Evolutionary conservation across 2,797 vertebrate species (phyloP).

Genomic region (Leptodactylus fallax): DNA sequence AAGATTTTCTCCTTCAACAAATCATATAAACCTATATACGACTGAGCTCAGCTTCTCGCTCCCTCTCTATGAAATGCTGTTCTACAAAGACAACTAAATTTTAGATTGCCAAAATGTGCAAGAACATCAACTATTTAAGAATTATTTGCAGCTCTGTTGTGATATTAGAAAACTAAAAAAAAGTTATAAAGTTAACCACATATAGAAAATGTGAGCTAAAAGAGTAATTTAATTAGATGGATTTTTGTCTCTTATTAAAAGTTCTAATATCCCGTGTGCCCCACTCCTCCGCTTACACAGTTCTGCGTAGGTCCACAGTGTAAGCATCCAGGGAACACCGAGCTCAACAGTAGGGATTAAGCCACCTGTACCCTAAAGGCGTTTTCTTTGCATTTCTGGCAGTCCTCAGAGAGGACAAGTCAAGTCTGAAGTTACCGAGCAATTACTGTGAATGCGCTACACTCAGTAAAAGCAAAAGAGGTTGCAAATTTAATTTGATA

Average conservation of each 20-base stretch:
- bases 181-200: too few species aligned
- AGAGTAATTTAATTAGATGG: too few species aligned
- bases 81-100: too few species aligned
- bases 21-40: too few species aligned
- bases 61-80: too few species aligned
- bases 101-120: too few species aligned
- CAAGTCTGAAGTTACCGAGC: constrained; percentile 68
- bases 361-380: constrained; percentile 72
- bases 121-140: too few species aligned
- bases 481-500: constrained; percentile 69
- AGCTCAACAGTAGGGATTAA: constrained; percentile 66
- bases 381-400: constrained; percentile 58
- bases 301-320: background rate
- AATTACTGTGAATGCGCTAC: constrained; percentile 70
- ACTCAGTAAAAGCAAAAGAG: constrained; percentile 68
- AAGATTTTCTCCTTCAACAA: too few species aligned
- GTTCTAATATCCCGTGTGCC: background rate
- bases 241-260: background rate
- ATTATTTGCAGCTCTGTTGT: too few species aligned
- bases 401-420: constrained; percentile 69
- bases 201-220: too few species aligned
- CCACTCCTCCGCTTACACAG: background rate
- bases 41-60: too few species aligned
- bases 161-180: too few species aligned
- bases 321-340: constrained; percentile 64